These are phyloP conservation scores for Semotilus atromaculatus DNA, from an alignment of 2,797 vertebrate genomes.

Conservation along the genomic window DNA sequence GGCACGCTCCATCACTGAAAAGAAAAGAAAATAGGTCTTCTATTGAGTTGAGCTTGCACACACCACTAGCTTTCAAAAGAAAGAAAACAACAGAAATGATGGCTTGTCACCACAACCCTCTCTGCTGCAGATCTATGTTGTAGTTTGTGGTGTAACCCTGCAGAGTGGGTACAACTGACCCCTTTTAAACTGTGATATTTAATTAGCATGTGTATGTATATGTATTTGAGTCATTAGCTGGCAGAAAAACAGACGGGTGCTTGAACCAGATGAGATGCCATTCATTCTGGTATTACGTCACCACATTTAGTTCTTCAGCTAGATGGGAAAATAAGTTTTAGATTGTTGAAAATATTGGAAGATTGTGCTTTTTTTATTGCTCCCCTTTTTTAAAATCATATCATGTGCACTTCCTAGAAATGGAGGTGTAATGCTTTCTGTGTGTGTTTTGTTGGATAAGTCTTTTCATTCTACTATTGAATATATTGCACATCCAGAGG, in stretches of 20 bases:
- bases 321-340: background rate
- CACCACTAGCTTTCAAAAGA: constrained; percentile 2
- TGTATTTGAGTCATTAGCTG: constrained; percentile 15
- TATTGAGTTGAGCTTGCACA: background rate
- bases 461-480: background rate
- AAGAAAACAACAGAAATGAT: constrained; percentile 21
- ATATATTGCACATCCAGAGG: background rate
- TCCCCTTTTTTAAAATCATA: background rate
- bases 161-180: background rate
- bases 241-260: background rate
- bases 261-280: constrained; percentile 10
- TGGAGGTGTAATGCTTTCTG: background rate
- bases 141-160: constrained; percentile 23
- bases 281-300: constrained; percentile 17
- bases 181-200: constrained; percentile 6
- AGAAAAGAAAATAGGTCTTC: constrained; percentile 1
- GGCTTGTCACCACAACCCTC: constrained; percentile 8
- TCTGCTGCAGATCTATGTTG: background rate
- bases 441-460: background rate
- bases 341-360: background rate
- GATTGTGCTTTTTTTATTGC: background rate
- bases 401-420: background rate
- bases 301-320: background rate
- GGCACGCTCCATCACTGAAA: constrained; percentile 3
- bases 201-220: constrained; percentile 35